These are phyloP conservation scores for Pteruthius melanotis DNA, from an alignment of 2,113 vertebrate species.

Conservation along the genomic window DNA sequence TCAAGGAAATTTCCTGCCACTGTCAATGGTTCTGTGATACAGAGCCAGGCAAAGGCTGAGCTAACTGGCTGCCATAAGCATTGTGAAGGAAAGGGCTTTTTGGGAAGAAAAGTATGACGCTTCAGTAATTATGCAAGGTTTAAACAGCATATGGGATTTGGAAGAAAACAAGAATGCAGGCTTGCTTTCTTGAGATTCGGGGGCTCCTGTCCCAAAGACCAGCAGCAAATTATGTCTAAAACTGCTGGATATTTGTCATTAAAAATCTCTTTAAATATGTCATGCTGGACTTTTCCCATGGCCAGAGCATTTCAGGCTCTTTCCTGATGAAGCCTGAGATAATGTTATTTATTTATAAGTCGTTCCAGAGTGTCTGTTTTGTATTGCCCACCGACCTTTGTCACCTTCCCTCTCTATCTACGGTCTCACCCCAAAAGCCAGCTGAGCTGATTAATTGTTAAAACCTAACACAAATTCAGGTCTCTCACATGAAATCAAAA, in stretches of 20 bases:
- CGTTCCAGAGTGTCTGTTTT: conserved; percentile 8
- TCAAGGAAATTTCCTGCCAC: neutral
- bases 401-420: neutral
- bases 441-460: neutral
- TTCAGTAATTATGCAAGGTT: neutral
- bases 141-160: neutral
- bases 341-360: neutral
- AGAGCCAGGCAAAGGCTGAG: neutral
- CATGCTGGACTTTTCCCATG: neutral
- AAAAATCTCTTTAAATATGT: neutral
- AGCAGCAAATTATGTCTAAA: neutral
- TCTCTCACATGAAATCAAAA: neutral
- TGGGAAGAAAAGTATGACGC: neutral
- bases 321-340: neutral
- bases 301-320: neutral
- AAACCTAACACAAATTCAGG: neutral
- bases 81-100: neutral
- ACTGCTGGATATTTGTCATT: neutral
- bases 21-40: neutral
- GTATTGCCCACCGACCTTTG: neutral
- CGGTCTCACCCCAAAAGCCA: neutral
- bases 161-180: neutral
- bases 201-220: neutral
- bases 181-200: neutral
- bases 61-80: neutral